Conservation (phyloP, 2,113 vertebrate species). For the Geothlypis trichas region DNA sequence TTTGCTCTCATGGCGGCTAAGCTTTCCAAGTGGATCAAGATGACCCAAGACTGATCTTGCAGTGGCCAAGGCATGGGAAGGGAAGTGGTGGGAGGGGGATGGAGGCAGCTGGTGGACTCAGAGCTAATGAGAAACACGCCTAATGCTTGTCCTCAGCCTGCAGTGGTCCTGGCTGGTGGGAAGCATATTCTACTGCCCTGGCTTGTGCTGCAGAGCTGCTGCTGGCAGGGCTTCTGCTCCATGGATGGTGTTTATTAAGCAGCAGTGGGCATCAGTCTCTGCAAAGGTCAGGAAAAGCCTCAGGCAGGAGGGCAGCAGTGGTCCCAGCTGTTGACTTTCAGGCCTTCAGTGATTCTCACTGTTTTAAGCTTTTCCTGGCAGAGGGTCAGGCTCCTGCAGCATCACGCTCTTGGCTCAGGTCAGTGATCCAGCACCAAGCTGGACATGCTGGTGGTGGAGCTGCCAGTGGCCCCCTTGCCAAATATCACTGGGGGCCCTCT, state of each 20-base stretch:
- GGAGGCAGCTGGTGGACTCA: not conserved
- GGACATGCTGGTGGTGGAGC: not conserved
- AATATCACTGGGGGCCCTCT: not conserved
- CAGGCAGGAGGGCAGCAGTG: not conserved
- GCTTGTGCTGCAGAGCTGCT: not conserved
- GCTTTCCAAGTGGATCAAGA: conserved; percentile 73
- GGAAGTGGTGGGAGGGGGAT: not conserved
- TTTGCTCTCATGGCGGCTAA: conserved; percentile 65
- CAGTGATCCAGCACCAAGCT: not conserved
- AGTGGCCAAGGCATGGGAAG: not conserved
- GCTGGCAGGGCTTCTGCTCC: not conserved
- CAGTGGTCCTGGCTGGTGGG: not conserved
- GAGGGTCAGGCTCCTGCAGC: not conserved
- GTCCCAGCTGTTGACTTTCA: not conserved
- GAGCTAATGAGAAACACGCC: not conserved
- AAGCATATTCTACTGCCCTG: not conserved
- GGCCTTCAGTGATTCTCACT: not conserved
- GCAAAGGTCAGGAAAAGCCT: not conserved
- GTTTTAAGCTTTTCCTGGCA: not conserved
- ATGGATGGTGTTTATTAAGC: not conserved
- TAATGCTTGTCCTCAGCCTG: not conserved
- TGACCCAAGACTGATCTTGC: conserved; percentile 53
- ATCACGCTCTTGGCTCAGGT: not conserved
- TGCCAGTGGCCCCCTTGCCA: not conserved
- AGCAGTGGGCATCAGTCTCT: not conserved